Evolutionary conservation across 1,140 invertebrate species (phyloP).

Genomic region (Drosophila kanapiae): DNA sequence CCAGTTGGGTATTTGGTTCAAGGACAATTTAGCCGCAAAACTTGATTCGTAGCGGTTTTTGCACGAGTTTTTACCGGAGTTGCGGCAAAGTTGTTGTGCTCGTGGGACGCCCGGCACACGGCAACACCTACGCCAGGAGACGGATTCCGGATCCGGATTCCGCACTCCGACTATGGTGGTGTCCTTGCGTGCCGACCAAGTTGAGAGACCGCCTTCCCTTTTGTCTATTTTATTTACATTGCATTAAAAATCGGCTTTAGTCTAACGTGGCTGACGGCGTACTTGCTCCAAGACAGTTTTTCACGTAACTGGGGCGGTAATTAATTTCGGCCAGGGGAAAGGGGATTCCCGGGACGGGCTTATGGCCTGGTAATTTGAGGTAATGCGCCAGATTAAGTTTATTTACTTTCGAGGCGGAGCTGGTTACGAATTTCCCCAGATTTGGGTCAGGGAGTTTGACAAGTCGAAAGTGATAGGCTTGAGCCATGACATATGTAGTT

Average conservation of each 20-base stretch:
- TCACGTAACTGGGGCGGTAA: slow-evolving; percentile 56
- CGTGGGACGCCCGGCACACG: slow-evolving; percentile 38
- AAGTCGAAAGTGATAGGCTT: slow-evolving; percentile 49
- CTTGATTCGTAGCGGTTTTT: slow-evolving; percentile 68
- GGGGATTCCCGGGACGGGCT: slow-evolving; percentile 29
- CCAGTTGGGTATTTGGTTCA: slow-evolving; percentile 65
- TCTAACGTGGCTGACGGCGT: slow-evolving; percentile 7
- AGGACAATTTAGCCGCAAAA: slow-evolving; percentile 71
- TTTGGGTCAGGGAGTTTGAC: slow-evolving; percentile 54
- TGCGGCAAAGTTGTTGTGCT: slow-evolving; percentile 38
- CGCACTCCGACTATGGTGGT: slow-evolving; percentile 15
- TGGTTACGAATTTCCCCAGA: slow-evolving; percentile 46
- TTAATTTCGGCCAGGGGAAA: slow-evolving; percentile 54
- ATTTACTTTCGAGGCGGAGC: slow-evolving; percentile 27
- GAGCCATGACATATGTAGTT: background rate
- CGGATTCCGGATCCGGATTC: slow-evolving; percentile 18
- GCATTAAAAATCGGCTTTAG: slow-evolving; percentile 63
- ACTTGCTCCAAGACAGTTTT: slow-evolving; percentile 33
- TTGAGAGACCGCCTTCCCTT: slow-evolving; percentile 30
- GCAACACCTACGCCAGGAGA: slow-evolving; percentile 64
- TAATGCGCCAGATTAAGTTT: slow-evolving; percentile 39
- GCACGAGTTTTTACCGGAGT: slow-evolving; percentile 52
- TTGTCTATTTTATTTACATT: slow-evolving; percentile 66
- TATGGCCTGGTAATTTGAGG: slow-evolving; percentile 46
- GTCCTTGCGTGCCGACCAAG: slow-evolving; percentile 72